These are phyloP conservation scores for Nothocercus julius DNA, from an alignment of 2,113 vertebrate species.

Conservation along the genomic window DNA sequence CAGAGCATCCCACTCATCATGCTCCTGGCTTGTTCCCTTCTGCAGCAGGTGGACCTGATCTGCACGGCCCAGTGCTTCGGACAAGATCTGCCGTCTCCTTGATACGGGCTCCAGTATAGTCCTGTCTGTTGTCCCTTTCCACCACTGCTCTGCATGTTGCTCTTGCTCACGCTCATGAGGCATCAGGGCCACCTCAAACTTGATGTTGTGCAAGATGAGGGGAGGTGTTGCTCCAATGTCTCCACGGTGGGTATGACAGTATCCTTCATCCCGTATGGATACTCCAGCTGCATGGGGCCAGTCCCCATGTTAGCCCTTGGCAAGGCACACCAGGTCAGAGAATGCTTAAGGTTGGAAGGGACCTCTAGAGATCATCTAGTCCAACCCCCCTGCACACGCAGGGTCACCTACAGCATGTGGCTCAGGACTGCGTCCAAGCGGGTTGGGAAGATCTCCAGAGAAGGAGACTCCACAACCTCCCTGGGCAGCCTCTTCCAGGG, in stretches of 20 bases:
- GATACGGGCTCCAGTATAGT: neutral
- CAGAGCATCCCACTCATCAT: neutral
- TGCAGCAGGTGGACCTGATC: too few relatives aligned
- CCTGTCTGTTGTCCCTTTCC: fast-evolving
- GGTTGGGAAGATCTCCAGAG: too few relatives aligned
- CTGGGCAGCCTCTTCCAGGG: too few relatives aligned
- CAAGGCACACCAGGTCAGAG: neutral
- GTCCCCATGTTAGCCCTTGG: neutral
- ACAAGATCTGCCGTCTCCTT: neutral
- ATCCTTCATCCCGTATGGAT: neutral
- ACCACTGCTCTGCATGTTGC: fast-evolving
- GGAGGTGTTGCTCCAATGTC: neutral
- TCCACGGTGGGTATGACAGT: neutral
- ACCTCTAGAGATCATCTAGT: too few relatives aligned
- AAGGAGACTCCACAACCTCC: too few relatives aligned
- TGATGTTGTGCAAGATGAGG: neutral
- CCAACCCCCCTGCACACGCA: too few relatives aligned
- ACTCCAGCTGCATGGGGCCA: neutral
- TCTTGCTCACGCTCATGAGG: neutral
- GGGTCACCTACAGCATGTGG: too few relatives aligned
- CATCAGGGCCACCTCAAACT: neutral
- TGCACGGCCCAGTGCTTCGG: too few relatives aligned
- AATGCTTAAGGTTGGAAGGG: too few relatives aligned
- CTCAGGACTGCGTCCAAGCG: too few relatives aligned
- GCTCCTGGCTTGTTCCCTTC: too few relatives aligned